Percentiles rank a stretch among this genome's conserved stretches.
These are phyloP conservation scores for Ametastegia equiseti DNA, from an alignment of 2,888 invertebrate genomes.

Conservation along the genomic window DNA sequence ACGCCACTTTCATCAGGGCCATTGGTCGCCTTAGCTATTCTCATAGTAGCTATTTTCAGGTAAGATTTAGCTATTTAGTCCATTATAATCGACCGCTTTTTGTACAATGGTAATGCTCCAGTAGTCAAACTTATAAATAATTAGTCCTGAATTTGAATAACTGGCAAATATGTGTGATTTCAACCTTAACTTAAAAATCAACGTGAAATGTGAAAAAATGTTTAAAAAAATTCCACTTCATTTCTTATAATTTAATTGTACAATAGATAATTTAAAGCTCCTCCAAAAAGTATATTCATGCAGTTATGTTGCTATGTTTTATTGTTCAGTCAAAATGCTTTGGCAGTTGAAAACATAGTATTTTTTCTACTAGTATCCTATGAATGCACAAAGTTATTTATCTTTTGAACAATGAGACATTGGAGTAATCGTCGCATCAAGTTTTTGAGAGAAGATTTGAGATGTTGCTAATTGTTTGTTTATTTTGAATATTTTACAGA, in stretches of 20 bases:
- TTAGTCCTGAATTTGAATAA: not conserved
- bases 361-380: not conserved
- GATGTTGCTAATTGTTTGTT: not conserved
- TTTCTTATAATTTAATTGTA: not conserved
- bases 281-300: not conserved
- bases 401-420: not conserved
- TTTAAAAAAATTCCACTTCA: not conserved
- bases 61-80: constrained; percentile 60
- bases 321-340: not conserved
- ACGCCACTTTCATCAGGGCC: constrained; percentile 76
- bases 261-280: not conserved
- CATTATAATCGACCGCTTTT: not conserved
- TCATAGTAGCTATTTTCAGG: constrained; percentile 77
- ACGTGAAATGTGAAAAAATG: not conserved
- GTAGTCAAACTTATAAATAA: not conserved
- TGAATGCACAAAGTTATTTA: not conserved
- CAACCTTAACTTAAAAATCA: not conserved
- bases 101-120: not conserved
- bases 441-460: not conserved
- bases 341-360: too few relatives aligned
- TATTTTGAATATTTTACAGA: constrained; percentile 77
- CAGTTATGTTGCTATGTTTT: not conserved
- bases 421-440: not conserved
- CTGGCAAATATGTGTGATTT: not conserved
- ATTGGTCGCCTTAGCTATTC: constrained; percentile 76